Base-by-base conservation (phyloP, 1,140 invertebrate genomes). In the Maconellicoccus hirsutus region DNA sequence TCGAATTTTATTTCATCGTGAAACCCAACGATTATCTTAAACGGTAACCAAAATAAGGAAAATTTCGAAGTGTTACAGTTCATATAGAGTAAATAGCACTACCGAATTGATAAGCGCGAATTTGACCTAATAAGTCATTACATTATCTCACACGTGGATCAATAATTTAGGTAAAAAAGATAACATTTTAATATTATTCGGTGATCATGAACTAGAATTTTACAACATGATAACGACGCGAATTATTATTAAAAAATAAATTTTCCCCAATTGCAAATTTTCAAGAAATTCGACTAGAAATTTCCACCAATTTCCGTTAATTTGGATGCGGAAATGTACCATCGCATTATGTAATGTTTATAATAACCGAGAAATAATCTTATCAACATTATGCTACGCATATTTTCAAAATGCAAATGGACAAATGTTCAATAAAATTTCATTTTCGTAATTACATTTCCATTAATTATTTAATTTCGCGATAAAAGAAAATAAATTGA, bases 201-300 rank as follows among this genome's bases (percentile, higher is more conserved):
- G 2, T 52, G 42, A 52, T 52, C 42, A 52, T 52, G 42, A 52
- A 52, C 42, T 52, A 52, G 42, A 52, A 52, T 52, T 52, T 52
- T 52, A 16, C n/a, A 3, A 19, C 42, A 2, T 52, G n/a, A 52
- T 52, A 52, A 19, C 42, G 42, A 16, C 42, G n/a, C 42, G 42
- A 52, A 52, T 52, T 52, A 52, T 6, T 16, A 38, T 7, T 38
- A 38, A 38, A 38, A 14, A 38, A 38, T 7, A 38, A 38, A 38
- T 38, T 38, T 38, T 38, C 33, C 33, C 14, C 33, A n/a, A n/a
- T n/a, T 38, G 33, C 6, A 7, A 38, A 8, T 52, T 52, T 52
- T 52, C 42, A 6, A 2, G 6, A 7, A 7, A 14, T 38, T 14
- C 33, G 33, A 38, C 33, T n/a, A n/a, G n/a, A n/a, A n/a, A n/a